Conservation (phyloP, 2,113 vertebrate species). For the Calyptommatus sinebrachiatus region DNA sequence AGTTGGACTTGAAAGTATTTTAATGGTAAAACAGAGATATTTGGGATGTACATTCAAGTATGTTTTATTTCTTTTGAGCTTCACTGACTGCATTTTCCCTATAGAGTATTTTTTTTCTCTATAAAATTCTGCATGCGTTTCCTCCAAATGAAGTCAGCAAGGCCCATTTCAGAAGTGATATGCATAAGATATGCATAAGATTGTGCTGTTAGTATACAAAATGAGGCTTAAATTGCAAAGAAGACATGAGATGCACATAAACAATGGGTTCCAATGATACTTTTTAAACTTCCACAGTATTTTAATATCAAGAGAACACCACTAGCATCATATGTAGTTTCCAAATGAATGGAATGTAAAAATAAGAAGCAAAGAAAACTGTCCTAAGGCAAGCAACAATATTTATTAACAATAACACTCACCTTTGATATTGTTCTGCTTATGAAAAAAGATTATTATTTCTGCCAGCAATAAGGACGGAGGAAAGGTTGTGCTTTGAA, state of each 20-base stretch:
- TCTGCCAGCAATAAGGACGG: slow-evolving; percentile 26
- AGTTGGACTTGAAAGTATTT: background rate
- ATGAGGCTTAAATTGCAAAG: background rate
- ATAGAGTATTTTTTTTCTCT: background rate
- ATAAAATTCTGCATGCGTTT: background rate
- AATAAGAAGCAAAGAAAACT: background rate
- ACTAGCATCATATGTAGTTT: background rate
- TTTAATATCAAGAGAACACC: background rate
- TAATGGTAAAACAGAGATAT: background rate
- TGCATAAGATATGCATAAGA: background rate
- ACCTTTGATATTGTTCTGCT: slow-evolving; percentile 27
- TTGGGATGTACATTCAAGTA: background rate
- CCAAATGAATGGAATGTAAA: background rate
- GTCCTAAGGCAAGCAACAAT: slow-evolving; percentile 16
- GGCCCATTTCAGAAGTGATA: background rate
- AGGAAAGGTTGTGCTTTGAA: slow-evolving; percentile 12
- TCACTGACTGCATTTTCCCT: background rate
- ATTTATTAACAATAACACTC: slow-evolving; percentile 22
- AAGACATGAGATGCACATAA: background rate
- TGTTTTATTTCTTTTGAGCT: background rate
- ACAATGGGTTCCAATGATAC: background rate
- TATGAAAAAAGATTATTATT: slow-evolving; percentile 24
- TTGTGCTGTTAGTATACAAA: background rate
- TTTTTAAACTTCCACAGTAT: background rate
- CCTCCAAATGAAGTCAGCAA: background rate